A percentile compares a stretch with the other conserved stretches of the same genome.
Evolutionary conservation across 2,888 invertebrate genomes (phyloP).

Genomic region (Leptopilina myrica): DNA sequence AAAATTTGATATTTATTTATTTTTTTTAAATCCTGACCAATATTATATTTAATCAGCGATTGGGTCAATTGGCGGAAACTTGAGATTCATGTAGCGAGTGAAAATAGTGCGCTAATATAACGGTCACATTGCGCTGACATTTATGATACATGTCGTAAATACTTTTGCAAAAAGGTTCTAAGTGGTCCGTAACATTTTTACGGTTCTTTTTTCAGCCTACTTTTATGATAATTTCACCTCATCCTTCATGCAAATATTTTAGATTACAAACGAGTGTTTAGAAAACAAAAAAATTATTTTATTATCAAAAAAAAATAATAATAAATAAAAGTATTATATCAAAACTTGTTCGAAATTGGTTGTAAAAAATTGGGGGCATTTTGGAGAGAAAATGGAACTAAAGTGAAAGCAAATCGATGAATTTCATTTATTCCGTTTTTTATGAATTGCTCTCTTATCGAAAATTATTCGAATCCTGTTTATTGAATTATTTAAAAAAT

Average conservation of each 20-base stretch:
- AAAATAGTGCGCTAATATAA: slow-evolving; percentile 17
- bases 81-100: not conserved
- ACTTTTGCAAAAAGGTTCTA: slow-evolving; percentile 37
- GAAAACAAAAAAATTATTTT: not conserved
- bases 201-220: slow-evolving; percentile 1
- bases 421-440: too few species aligned
- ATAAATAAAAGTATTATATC: not conserved
- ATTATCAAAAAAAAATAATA: not conserved
- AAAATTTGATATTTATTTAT: not conserved
- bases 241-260: slow-evolving; percentile 4
- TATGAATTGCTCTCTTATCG: too few species aligned
- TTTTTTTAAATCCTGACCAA: not conserved
- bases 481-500: too few species aligned
- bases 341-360: not conserved
- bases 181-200: slow-evolving; percentile 27
- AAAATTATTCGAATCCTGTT: too few species aligned
- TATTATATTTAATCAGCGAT: slow-evolving; percentile 22
- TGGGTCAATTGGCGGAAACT: not conserved
- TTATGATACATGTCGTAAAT: slow-evolving; percentile 32
- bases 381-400: too few species aligned
- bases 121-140: slow-evolving; percentile 27
- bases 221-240: slow-evolving; percentile 19
- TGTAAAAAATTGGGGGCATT: not conserved
- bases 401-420: too few species aligned
- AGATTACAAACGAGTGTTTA: slow-evolving; percentile 16